Conservation (phyloP, 2,797 vertebrate species). For the Anableps anableps region DNA sequence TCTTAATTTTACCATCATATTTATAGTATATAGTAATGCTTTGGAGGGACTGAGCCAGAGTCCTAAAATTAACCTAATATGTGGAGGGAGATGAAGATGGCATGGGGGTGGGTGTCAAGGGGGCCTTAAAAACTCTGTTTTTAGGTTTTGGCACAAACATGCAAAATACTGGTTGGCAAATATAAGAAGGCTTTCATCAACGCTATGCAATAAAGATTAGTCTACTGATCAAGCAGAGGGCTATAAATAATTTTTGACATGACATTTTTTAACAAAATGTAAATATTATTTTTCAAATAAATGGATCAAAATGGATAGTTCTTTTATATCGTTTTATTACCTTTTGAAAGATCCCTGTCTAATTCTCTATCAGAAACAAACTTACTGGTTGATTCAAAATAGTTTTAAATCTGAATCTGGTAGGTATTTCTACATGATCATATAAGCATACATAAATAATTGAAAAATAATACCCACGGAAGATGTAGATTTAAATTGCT, state of each 20-base stretch:
- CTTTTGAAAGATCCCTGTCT: too few species aligned
- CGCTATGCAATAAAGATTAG: not conserved
- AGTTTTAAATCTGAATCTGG: too few species aligned
- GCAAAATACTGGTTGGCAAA: not conserved
- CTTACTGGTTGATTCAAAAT: too few species aligned
- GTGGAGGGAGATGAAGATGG: not conserved
- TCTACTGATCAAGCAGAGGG: not conserved
- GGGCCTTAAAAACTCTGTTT: not conserved
- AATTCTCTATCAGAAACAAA: too few species aligned
- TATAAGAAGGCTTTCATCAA: not conserved
- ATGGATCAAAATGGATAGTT: too few species aligned
- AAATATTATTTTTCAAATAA: too few species aligned
- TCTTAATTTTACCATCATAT: not conserved
- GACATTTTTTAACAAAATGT: too few species aligned
- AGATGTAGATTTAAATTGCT: conserved; percentile 18
- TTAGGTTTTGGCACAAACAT: not conserved
- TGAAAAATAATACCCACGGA: not conserved
- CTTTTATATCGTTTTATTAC: too few species aligned
- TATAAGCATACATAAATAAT: too few species aligned
- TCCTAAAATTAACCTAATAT: not conserved
- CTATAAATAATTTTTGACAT: conserved; percentile 10
- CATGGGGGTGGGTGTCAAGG: not conserved
- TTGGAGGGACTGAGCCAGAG: not conserved
- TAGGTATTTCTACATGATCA: too few species aligned
- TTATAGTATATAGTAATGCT: not conserved